phyloP scores from a whole-genome alignment of 2,888 invertebrate species.

The Dicranocentrus wangi region DNA sequence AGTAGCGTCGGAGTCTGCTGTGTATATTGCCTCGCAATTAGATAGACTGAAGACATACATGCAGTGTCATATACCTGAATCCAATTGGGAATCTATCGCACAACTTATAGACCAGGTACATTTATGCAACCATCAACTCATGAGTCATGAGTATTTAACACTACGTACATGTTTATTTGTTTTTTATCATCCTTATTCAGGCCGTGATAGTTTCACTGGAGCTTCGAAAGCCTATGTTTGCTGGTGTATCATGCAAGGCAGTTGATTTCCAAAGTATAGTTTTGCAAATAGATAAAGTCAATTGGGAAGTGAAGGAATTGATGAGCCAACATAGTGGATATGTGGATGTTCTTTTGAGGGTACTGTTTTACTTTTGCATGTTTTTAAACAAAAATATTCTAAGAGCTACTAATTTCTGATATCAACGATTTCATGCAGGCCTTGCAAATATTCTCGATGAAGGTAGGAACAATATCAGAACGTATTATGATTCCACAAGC shows the following conservation, averaged over 20 bases:
- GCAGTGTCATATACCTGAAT: constrained; percentile 84
- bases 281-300: constrained; percentile 88
- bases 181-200: no score
- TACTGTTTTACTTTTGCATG: no score
- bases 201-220: constrained; percentile 84
- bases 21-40: constrained; percentile 91
- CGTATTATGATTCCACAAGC: constrained; percentile 83
- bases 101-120: constrained; percentile 80
- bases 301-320: constrained; percentile 92
- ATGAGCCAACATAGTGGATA: constrained; percentile 95
- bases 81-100: constrained; percentile 79
- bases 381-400: neutral
- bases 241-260: constrained; percentile 86
- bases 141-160: no score
- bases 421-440: constrained; percentile 76
- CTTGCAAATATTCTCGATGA: constrained; percentile 85
- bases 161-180: constrained; percentile 1
- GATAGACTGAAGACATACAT: constrained; percentile 88
- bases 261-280: constrained; percentile 86
- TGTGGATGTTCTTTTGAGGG: constrained; percentile 83
- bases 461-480: constrained; percentile 83
- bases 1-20: constrained; percentile 93
- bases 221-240: constrained; percentile 89
- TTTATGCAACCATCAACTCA: neutral
- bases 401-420: neutral